phyloP scores from a whole-genome alignment of 2,888 invertebrate genomes.

The Leptopilina myrica region DNA sequence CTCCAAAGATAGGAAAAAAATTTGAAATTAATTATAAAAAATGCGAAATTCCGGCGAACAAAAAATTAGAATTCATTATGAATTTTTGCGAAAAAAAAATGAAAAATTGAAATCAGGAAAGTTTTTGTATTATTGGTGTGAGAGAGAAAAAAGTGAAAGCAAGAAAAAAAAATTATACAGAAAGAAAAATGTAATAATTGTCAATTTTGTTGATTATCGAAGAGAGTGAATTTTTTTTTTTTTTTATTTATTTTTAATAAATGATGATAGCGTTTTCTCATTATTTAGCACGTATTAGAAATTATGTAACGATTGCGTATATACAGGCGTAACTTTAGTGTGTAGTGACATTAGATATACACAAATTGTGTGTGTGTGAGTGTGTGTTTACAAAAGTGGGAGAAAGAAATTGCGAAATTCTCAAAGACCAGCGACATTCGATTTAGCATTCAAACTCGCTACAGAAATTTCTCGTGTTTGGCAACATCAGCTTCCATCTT shows the following conservation, averaged over 20 bases:
- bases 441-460: conserved; percentile 37
- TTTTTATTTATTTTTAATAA: background rate
- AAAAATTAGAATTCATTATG: no score
- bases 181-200: background rate
- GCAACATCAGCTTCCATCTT: conserved; percentile 37
- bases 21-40: no score
- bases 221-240: background rate
- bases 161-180: background rate
- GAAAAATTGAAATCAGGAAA: no score
- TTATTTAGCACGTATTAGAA: conserved; percentile 37
- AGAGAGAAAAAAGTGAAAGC: no score
- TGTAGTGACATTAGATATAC: conserved; percentile 10
- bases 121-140: no score
- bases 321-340: conserved; percentile 14
- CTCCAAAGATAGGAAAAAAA: no score
- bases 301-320: conserved; percentile 29
- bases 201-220: background rate
- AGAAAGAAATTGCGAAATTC: conserved; percentile 42
- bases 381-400: background rate
- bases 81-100: no score
- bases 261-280: conserved; percentile 12
- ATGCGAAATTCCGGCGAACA: no score
- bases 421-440: conserved; percentile 31
- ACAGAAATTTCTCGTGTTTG: conserved; percentile 39
- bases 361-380: no score